Conservation (phyloP, 2,797 vertebrate species). For the Sebastes alutus region DNA sequence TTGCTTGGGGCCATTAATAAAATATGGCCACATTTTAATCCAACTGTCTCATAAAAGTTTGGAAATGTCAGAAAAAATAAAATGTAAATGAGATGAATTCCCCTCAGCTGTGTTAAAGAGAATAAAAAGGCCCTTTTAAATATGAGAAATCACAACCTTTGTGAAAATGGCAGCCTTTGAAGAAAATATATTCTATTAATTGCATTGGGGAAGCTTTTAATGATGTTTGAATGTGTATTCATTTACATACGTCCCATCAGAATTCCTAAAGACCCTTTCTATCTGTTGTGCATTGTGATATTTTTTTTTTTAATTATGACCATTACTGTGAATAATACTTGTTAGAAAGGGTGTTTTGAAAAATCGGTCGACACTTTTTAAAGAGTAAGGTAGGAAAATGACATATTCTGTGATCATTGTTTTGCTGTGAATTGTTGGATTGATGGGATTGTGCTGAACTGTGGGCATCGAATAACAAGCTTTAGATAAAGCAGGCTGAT, state of each 20-base stretch:
- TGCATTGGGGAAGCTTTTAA: conserved; percentile 26
- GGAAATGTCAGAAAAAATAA: conserved; percentile 45
- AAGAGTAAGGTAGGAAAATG: background rate
- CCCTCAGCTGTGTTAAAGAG: conserved; percentile 16
- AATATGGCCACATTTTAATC: conserved; percentile 22
- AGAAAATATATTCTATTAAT: conserved; percentile 28
- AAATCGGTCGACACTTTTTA: background rate
- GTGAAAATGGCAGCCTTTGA: conserved; percentile 35
- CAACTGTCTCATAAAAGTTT: conserved; percentile 19
- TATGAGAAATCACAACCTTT: conserved; percentile 22
- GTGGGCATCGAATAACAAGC: background rate
- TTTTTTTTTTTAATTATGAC: conserved; percentile 7
- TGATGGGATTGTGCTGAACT: conserved; percentile 1
- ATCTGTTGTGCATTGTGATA: conserved; percentile 8
- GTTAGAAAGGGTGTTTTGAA: background rate
- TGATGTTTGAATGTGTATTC: conserved; percentile 22
- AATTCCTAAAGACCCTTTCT: conserved; percentile 13
- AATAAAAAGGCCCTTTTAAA: conserved; percentile 38
- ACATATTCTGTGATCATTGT: background rate
- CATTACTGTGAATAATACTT: background rate
- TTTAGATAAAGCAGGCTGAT: conserved; percentile 32
- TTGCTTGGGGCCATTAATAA: conserved; percentile 8
- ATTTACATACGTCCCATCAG: conserved; percentile 25
- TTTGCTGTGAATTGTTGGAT: background rate
- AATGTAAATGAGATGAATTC: conserved; percentile 40